phyloP scores from a whole-genome alignment of 2,888 invertebrate genomes.

The Danaus chrysippus region DNA sequence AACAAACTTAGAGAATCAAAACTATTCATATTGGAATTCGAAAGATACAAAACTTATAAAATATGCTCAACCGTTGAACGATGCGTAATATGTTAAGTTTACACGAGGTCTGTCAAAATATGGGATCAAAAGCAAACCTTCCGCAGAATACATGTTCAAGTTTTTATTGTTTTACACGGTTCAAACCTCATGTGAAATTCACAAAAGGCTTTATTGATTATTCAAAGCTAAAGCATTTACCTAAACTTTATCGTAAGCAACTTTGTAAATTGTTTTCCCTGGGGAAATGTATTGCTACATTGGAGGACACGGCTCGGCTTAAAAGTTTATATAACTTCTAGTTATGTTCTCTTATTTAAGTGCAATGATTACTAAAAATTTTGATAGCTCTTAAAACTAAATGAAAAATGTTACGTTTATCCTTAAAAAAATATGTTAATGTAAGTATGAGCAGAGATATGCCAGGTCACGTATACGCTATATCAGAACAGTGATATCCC shows the following conservation, averaged over 20 bases:
- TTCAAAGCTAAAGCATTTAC: slow-evolving; percentile 28
- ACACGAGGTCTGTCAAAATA: neutral
- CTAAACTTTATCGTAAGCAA: slow-evolving; percentile 28
- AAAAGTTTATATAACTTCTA: slow-evolving; percentile 3
- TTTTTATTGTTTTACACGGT: slow-evolving; percentile 8
- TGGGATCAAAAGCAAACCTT: slow-evolving; percentile 2
- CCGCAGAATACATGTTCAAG: slow-evolving; percentile 3
- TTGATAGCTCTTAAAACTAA: neutral
- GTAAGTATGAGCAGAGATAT: slow-evolving; percentile 1
- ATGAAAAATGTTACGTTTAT: neutral
- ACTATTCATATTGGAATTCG: neutral
- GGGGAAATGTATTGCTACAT: slow-evolving; percentile 25
- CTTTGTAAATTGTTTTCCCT: slow-evolving; percentile 29
- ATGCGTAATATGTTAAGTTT: neutral
- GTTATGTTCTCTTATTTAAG: neutral
- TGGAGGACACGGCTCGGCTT: slow-evolving; percentile 13
- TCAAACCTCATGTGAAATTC: slow-evolving; percentile 20
- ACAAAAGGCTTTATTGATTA: slow-evolving; percentile 23
- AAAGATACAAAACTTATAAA: neutral
- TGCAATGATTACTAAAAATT: neutral
- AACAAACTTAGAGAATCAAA: no score
- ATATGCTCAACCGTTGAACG: neutral
- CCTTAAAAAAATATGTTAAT: slow-evolving; percentile 6
- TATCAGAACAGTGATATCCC: neutral
- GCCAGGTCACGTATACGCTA: neutral